Conservation (phyloP, 2,797 vertebrate species). For the Urosaurus nigricauda region DNA sequence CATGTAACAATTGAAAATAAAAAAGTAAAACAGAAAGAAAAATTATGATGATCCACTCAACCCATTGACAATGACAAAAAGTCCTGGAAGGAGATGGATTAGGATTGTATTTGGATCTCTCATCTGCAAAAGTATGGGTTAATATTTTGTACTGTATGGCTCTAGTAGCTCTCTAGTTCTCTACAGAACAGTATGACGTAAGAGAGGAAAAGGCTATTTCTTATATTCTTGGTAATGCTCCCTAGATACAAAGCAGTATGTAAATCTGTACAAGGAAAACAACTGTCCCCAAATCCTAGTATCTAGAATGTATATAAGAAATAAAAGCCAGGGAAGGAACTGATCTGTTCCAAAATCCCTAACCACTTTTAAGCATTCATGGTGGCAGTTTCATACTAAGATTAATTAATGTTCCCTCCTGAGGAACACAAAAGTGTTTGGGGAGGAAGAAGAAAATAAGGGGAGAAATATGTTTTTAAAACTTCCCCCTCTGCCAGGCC, state of each 20-base stretch:
- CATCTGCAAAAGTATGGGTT: not conserved
- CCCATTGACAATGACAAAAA: not conserved
- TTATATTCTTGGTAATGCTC: not conserved
- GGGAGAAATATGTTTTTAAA: too few relatives aligned
- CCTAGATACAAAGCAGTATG: not conserved
- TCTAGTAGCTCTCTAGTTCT: not conserved
- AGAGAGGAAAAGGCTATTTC: not conserved
- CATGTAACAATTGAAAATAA: not conserved
- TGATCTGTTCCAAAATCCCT: not conserved
- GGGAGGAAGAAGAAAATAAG: not conserved
- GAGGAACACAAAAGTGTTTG: not conserved
- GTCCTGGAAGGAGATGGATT: not conserved
- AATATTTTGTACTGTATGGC: not conserved
- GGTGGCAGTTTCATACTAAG: not conserved
- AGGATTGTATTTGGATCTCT: not conserved
- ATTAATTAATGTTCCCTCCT: not conserved
- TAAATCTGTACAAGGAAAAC: not conserved
- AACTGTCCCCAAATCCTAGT: not conserved
- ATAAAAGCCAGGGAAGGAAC: not conserved
- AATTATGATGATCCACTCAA: not conserved
- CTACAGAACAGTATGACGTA: not conserved
- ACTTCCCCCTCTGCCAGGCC: not conserved
- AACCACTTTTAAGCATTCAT: not conserved
- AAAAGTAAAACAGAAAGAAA: not conserved
- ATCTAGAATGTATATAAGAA: not conserved